A percentile compares a stretch with the other conserved stretches of the same genome.
These are phyloP conservation scores for Lamproptera curius DNA, from an alignment of 2,888 invertebrate genomes.

Conservation along the genomic window DNA sequence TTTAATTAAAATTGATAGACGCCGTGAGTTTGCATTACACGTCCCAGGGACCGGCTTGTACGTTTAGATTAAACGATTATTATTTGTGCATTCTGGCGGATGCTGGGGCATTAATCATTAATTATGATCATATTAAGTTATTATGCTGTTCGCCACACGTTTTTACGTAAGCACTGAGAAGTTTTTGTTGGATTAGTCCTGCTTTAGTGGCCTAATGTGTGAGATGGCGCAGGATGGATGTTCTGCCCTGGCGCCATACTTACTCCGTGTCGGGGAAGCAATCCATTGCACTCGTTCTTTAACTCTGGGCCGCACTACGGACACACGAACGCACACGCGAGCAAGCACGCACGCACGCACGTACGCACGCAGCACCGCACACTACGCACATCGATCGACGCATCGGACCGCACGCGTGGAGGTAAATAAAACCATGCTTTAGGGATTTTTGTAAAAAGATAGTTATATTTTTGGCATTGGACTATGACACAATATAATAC, in stretches of 20 bases:
- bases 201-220: no score
- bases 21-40: background rate
- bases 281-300: conserved; percentile 5
- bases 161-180: background rate
- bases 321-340: conserved; percentile 8
- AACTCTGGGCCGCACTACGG: background rate
- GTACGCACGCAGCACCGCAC: conserved; percentile 14
- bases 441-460: conserved; percentile 78
- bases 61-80: conserved; percentile 1
- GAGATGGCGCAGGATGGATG: no score
- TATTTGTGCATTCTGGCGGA: background rate
- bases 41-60: background rate
- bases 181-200: no score
- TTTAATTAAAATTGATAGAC: background rate
- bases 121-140: no score
- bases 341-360: background rate
- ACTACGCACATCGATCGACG: conserved; percentile 15
- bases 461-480: conserved; percentile 79
- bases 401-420: conserved; percentile 33
- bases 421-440: conserved; percentile 70
- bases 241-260: no score
- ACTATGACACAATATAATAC: conserved; percentile 79
- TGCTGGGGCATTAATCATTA: background rate
- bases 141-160: background rate
- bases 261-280: conserved; percentile 1